Percentiles rank a stretch among this genome's conserved stretches.
phyloP scores from a whole-genome alignment of 1,140 invertebrate species.

The Lineus longissimus region DNA sequence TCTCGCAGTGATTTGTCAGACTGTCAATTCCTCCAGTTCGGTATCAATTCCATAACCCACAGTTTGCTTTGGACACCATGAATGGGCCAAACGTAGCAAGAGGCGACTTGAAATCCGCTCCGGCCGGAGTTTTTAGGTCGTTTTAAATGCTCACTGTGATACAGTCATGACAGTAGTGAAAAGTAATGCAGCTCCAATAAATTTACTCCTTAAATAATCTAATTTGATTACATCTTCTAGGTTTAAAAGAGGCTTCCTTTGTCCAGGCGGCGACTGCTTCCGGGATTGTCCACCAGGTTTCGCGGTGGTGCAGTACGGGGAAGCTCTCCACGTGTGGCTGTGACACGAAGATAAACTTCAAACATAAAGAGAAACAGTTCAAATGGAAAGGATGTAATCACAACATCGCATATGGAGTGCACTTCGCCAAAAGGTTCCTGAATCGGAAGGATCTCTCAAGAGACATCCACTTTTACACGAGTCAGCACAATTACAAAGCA shows the following conservation, averaged over 20 bases:
- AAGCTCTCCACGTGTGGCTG: constrained; percentile 80
- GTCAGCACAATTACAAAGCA: constrained; percentile 65
- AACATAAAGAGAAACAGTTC: constrained; percentile 77
- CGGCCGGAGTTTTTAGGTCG: no score
- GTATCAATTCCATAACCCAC: no score
- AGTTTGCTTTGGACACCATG: no score
- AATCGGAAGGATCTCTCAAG: constrained; percentile 70
- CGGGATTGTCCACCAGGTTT: constrained; percentile 77
- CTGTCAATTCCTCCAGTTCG: no score
- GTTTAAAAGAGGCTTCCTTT: constrained; percentile 60
- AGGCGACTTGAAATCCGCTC: no score
- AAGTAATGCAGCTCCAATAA: no score
- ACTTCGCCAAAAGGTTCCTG: constrained; percentile 86
- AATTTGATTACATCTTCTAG: constrained; percentile 49
- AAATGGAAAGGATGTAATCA: constrained; percentile 94
- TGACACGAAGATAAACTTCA: constrained; percentile 65
- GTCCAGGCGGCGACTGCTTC: constrained; percentile 68
- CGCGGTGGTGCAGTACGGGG: constrained; percentile 81
- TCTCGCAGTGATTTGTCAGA: no score
- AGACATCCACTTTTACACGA: constrained; percentile 69
- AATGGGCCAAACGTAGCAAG: no score
- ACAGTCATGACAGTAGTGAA: no score
- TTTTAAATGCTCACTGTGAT: no score
- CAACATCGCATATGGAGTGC: constrained; percentile 93
- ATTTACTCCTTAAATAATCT: no score